These are phyloP conservation scores for Chelonus formosanus DNA, from an alignment of 2,888 invertebrate species.

Conservation along the genomic window DNA sequence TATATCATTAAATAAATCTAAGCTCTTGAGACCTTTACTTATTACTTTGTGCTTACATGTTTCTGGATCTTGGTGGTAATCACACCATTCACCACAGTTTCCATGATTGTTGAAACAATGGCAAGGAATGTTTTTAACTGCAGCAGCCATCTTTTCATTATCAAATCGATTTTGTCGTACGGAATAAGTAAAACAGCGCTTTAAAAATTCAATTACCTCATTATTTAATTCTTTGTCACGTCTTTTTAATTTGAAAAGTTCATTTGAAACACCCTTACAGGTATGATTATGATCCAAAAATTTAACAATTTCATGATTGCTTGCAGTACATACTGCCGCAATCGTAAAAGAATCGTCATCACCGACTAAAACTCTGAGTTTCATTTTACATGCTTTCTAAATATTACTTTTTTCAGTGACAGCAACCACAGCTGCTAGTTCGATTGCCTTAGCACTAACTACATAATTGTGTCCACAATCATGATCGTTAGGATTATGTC, in stretches of 20 bases:
- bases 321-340: conserved; percentile 37
- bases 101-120: conserved; percentile 40
- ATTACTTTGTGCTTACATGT: too few relatives aligned
- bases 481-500: conserved; percentile 39
- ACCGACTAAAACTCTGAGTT: conserved; percentile 42
- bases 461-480: conserved; percentile 44
- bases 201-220: conserved; percentile 34
- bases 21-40: too few relatives aligned
- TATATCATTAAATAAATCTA: too few relatives aligned
- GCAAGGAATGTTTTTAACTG: conserved; percentile 39
- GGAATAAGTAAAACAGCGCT: conserved; percentile 38
- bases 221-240: conserved; percentile 36
- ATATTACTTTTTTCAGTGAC: conserved; percentile 36
- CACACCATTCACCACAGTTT: conserved; percentile 39
- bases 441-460: conserved; percentile 45
- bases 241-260: conserved; percentile 37
- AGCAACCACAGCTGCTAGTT: conserved; percentile 40
- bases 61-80: conserved; percentile 27
- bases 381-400: conserved; percentile 35
- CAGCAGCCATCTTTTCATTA: conserved; percentile 26
- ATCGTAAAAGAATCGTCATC: conserved; percentile 45
- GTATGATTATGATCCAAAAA: conserved; percentile 46
- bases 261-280: conserved; percentile 38
- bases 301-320: conserved; percentile 41
- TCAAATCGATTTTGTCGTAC: conserved; percentile 37